Conservation (phyloP, 2,888 invertebrate species). For the Steinernema hermaphroditum region DNA sequence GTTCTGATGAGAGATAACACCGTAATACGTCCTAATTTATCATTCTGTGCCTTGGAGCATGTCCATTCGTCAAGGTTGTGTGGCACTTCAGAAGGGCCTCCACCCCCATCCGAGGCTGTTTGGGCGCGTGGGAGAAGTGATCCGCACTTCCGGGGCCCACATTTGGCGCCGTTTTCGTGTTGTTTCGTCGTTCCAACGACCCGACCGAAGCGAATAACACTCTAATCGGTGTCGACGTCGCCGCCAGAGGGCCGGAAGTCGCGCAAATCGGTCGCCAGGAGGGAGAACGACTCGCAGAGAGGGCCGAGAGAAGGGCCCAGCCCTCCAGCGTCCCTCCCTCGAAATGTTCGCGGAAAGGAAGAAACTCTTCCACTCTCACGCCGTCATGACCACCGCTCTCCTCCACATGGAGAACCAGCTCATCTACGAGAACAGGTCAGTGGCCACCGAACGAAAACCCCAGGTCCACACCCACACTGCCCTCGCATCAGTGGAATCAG, state of each 20-base stretch:
- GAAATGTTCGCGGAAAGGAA: conserved; percentile 30
- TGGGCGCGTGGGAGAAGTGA: conserved; percentile 2
- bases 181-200: conserved; percentile 21
- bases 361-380: conserved; percentile 30
- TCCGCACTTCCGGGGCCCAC: not conserved
- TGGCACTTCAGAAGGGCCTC: no score
- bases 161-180: conserved; percentile 17
- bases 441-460: no score
- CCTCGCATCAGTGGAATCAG: no score
- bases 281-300: conserved; percentile 10
- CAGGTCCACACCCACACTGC: no score
- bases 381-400: conserved; percentile 29
- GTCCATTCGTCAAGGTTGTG: no score
- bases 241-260: conserved; percentile 30
- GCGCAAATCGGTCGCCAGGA: conserved; percentile 30
- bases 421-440: conserved; percentile 45
- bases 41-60: no score
- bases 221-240: conserved; percentile 27
- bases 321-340: not conserved
- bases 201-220: conserved; percentile 13
- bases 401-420: conserved; percentile 52
- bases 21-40: no score
- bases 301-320: conserved; percentile 24
- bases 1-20: no score
- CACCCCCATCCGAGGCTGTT: no score